A percentile compares a stretch with the other conserved stretches of the same genome.
Conservation (phyloP, 2,113 vertebrate genomes). For the Lepidothrix coronata region DNA sequence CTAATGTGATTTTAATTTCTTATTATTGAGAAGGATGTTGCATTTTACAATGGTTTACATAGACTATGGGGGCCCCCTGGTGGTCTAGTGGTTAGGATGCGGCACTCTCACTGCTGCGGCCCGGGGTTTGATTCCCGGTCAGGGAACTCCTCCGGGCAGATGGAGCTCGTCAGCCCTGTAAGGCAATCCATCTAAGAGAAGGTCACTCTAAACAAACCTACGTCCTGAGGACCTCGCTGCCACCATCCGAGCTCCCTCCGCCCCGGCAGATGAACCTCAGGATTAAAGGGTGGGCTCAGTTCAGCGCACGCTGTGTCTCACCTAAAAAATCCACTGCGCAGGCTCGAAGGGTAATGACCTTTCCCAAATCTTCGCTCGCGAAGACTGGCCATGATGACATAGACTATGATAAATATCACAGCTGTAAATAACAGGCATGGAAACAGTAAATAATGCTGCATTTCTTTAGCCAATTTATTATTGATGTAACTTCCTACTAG, state of each 20-base stretch:
- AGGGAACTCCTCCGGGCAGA: conserved; percentile 61
- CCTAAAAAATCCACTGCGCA: too few relatives aligned
- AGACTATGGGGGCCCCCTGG: conserved; percentile 42
- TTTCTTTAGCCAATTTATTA: conserved; percentile 58
- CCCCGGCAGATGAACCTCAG: too few relatives aligned
- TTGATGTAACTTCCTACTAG: conserved; percentile 75
- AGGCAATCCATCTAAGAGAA: too few relatives aligned
- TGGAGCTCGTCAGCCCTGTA: too few relatives aligned
- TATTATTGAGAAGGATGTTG: not conserved
- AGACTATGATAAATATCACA: not conserved
- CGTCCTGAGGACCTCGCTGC: too few relatives aligned
- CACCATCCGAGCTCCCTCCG: too few relatives aligned
- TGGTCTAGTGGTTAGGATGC: conserved; percentile 86
- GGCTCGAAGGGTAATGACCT: too few relatives aligned
- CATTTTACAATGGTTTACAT: not conserved
- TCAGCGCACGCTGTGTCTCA: too few relatives aligned
- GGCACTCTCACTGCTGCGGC: conserved; percentile 84
- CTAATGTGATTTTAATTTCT: conserved; percentile 4
- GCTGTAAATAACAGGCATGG: not conserved
- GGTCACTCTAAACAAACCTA: too few relatives aligned
- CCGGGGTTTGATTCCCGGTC: conserved; percentile 84
- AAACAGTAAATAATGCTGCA: not conserved
- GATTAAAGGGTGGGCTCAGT: too few relatives aligned
- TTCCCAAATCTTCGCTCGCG: too few relatives aligned
- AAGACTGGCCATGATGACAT: not conserved